Conservation (phyloP, 1,140 invertebrate genomes). For the Lordiphosa mommai region DNA sequence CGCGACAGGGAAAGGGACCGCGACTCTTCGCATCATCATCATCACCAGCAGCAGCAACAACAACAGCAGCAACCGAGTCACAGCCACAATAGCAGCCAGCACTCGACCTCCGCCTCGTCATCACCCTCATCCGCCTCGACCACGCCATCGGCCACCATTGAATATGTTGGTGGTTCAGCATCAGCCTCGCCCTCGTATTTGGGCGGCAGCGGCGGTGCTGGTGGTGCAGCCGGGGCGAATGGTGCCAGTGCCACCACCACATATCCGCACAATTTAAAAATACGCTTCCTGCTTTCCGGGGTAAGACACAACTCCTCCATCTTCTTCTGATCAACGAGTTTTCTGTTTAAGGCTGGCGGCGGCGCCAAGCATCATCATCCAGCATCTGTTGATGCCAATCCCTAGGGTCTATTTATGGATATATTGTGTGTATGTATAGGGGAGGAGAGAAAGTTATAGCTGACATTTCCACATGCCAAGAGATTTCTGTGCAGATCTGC, state of each 20-base stretch:
- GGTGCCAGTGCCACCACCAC: constrained; percentile 54
- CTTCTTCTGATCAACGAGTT: background rate
- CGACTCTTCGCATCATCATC: constrained; percentile 32
- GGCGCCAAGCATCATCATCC: constrained; percentile 22
- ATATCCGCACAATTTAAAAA: constrained; percentile 79
- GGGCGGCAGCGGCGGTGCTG: constrained; percentile 27
- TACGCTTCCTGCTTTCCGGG: constrained; percentile 79
- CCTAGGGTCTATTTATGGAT: constrained; percentile 29
- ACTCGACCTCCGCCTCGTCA: constrained; percentile 73
- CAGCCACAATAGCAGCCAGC: constrained; percentile 60
- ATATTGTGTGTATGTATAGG: background rate
- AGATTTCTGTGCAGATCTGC: no score
- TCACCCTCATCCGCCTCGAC: constrained; percentile 73
- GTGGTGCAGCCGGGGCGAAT: constrained; percentile 19
- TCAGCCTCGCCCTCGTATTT: constrained; percentile 70
- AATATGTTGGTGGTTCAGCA: constrained; percentile 65
- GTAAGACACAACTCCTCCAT: constrained; percentile 47
- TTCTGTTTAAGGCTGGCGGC: background rate
- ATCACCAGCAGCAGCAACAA: constrained; percentile 23
- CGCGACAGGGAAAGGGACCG: constrained; percentile 49
- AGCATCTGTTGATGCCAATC: constrained; percentile 44
- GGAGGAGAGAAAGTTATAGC: no score
- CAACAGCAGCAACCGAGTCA: no score
- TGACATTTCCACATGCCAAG: no score
- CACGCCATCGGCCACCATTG: constrained; percentile 70